Evolutionary conservation across 2,888 invertebrate species (phyloP), one percentile per base, ranked within the genome.

Genomic region (Hirudinaria manillensis): DNA sequence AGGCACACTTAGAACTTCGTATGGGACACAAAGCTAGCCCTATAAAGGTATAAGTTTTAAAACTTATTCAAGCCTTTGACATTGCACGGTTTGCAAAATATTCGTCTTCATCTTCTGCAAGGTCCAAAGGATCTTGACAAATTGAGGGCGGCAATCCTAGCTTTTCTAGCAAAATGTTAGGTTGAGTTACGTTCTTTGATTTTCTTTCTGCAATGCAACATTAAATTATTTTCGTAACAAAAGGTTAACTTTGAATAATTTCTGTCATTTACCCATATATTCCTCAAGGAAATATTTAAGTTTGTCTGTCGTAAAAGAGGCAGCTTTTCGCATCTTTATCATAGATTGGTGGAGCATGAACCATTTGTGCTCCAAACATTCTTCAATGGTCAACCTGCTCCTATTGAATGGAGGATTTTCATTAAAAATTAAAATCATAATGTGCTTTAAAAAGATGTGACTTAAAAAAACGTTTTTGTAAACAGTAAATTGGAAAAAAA

Each of bases 361-460:
- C 97, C 98, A 98, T 85, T 95, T 90, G 86, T 97, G 95, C 84
- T 96, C 95, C 84, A 93, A 89, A 82, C 94, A 94, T 86, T 98
- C 97, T 85, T 96, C 96, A 0, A 93, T 91, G 70, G 92, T 90
- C 78, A 97, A 94, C 82, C 98, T 89, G 89, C 97, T 96, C 80
- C 93, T 94, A 83, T 45, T 45, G 45, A 45, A 45, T 74, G 88
- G 87, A 79, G 77, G 79, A 27, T 34, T 55, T 24, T 27, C 3
- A 45, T n/a, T 27, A 34, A 24, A 34, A 68, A 19, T 68, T 16
- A 13, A 16, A 16, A 6, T 61, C 13, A 61, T 7, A 29, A 61
- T 4, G 10, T 45, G 45, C 45, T 10, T 45, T 45, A 45, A 45
- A 45, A 45, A 10, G 13, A 45, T 10, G 45, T 16, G 16, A 45